A percentile compares a stretch with the other conserved stretches of the same genome.
Conservation (phyloP, 2,113 vertebrate genomes). For the Cebus imitator region DNA sequence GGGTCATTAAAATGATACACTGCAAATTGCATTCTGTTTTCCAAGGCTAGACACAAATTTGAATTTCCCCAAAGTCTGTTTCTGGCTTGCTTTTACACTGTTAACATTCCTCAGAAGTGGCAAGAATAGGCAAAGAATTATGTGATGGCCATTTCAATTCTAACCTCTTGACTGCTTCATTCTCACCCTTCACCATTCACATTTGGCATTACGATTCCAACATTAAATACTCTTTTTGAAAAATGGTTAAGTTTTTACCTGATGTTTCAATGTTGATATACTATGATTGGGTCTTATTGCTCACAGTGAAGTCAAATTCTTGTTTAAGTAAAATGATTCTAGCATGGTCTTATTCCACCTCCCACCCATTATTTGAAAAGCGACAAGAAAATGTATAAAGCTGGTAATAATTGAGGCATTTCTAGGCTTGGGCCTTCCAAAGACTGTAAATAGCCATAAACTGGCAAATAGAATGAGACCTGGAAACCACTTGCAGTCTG, state of each 20-base stretch:
- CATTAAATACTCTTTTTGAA: background rate
- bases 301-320: background rate
- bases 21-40: constrained; percentile 57
- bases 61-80: constrained; percentile 63
- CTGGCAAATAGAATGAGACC: background rate
- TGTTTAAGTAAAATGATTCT: constrained; percentile 29
- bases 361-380: background rate
- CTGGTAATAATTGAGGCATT: background rate
- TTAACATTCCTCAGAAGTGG: constrained; percentile 58
- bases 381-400: background rate
- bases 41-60: constrained; percentile 63
- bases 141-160: background rate
- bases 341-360: background rate
- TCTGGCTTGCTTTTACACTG: constrained; percentile 54
- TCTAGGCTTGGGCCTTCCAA: background rate
- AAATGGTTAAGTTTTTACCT: background rate
- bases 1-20: constrained; percentile 51
- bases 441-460: background rate
- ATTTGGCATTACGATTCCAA: constrained; percentile 10
- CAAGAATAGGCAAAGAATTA: constrained; percentile 25
- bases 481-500: background rate
- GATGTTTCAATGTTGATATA: background rate
- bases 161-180: constrained; percentile 16
- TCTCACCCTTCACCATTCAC: background rate
- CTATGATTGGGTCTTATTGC: background rate